These are phyloP conservation scores for Seriola dumerili DNA, from an alignment of 2,113 vertebrate species.

Conservation along the genomic window DNA sequence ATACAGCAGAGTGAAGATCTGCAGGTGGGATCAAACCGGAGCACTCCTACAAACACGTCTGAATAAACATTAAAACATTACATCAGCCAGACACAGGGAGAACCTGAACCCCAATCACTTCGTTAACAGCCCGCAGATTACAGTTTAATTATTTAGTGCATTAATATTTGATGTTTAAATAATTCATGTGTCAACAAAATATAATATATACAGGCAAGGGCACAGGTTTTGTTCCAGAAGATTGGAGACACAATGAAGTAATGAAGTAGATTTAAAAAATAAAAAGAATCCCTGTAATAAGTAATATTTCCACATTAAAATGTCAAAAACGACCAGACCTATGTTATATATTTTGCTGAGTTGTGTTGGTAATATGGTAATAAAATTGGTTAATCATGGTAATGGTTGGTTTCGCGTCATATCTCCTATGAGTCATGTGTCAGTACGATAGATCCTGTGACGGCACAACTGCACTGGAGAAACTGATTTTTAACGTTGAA, in stretches of 20 bases:
- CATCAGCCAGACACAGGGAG: neutral
- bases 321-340: no score
- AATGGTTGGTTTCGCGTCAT: no score
- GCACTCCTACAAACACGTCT: constrained; percentile 2
- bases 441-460: no score
- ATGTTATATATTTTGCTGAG: no score
- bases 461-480: no score
- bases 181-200: neutral
- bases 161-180: neutral
- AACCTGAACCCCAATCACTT: neutral
- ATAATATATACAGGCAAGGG: neutral
- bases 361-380: no score
- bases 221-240: neutral
- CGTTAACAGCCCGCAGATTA: neutral
- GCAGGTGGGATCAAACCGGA: neutral
- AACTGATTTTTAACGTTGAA: no score
- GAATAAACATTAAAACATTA: neutral
- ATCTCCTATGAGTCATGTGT: no score
- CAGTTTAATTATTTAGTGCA: neutral
- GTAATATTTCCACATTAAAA: no score
- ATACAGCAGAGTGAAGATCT: neutral
- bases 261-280: no score
- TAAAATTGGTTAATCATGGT: no score
- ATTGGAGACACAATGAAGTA: neutral
- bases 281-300: no score